These are phyloP conservation scores for Eospalax fontanierii DNA, from an alignment of 2,797 vertebrate genomes.

Conservation along the genomic window DNA sequence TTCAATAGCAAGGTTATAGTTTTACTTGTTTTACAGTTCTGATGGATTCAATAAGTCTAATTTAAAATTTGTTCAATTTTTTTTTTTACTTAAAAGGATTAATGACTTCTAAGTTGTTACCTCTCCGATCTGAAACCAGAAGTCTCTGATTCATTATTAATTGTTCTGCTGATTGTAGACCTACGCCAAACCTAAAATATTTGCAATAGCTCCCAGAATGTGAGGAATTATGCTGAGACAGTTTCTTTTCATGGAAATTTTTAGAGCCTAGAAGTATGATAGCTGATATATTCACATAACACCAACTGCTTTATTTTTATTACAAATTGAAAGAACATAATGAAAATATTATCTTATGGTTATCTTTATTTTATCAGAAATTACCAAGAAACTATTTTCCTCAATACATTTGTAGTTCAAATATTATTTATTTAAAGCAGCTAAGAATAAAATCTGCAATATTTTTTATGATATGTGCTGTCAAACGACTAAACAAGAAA, in stretches of 20 bases:
- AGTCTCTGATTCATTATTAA: conserved; percentile 56
- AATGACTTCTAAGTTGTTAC: background rate
- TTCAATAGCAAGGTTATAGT: background rate
- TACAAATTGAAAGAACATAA: background rate
- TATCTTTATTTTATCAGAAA: conserved; percentile 31
- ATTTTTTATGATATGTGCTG: background rate
- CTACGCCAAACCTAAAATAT: conserved; percentile 18
- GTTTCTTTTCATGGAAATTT: conserved; percentile 51
- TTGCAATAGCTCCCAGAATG: conserved; percentile 2
- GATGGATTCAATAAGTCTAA: background rate
- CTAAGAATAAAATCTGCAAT: background rate
- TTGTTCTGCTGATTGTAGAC: conserved; percentile 34
- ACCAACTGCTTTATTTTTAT: conserved; percentile 6
- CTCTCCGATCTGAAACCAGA: conserved; percentile 39
- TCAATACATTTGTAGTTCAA: conserved; percentile 33
- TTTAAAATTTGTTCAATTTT: conserved; percentile 22
- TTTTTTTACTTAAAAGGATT: background rate
- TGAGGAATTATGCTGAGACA: conserved; percentile 1
- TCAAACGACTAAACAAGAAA: background rate
- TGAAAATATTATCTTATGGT: background rate
- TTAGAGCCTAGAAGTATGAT: conserved; percentile 15
- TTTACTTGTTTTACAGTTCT: background rate
- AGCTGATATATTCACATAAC: conserved; percentile 45
- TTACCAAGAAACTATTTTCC: background rate
- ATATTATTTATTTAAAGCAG: conserved; percentile 24